phyloP scores from a whole-genome alignment of 2,113 vertebrate genomes.

The Nerophis ophidion region DNA sequence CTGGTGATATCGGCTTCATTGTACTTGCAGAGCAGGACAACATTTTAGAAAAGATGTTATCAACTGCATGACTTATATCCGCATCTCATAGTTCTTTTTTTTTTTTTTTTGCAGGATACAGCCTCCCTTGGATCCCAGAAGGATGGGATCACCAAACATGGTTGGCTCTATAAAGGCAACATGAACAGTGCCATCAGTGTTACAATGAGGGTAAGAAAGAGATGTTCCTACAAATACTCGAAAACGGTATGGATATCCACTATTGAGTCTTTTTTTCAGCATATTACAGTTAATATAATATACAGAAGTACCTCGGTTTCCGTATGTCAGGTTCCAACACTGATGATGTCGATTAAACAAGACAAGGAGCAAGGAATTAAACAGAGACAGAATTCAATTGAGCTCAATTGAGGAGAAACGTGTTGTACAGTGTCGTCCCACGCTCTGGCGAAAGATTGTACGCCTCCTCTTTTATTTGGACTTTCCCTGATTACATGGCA shows the following conservation, averaged over 20 bases:
- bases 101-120: conserved; percentile 76
- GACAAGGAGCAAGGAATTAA: too few species aligned
- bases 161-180: conserved; percentile 98
- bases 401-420: too few species aligned
- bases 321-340: too few species aligned
- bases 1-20: neutral
- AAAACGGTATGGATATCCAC: neutral
- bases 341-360: too few species aligned
- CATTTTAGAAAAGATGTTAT: neutral
- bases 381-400: too few species aligned
- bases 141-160: conserved; percentile 92
- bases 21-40: neutral
- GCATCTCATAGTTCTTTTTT: conserved; percentile 12
- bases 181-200: conserved; percentile 98
- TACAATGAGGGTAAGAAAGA: conserved; percentile 89
- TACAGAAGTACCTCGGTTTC: too few species aligned
- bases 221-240: neutral
- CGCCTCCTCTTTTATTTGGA: too few species aligned
- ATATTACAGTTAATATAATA: too few species aligned
- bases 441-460: too few species aligned
- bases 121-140: conserved; percentile 96
- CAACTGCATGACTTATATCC: neutral
- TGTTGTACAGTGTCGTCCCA: too few species aligned
- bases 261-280: too few species aligned
- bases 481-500: too few species aligned